phyloP scores from a whole-genome alignment of 2,888 invertebrate species.

The Cephus rjabovi region DNA sequence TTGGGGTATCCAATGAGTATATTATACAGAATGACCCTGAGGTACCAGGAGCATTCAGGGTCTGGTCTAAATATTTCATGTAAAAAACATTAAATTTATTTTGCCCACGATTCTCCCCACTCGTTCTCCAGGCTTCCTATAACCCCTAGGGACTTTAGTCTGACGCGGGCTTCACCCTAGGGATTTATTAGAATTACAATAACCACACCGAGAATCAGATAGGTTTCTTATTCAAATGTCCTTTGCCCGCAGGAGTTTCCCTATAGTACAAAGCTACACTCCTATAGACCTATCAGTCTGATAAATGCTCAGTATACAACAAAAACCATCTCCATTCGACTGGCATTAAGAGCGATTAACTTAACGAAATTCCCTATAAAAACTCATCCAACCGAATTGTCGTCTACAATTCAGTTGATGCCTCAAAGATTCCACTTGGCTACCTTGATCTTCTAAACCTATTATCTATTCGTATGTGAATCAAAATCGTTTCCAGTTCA shows the following conservation, averaged over 20 bases:
- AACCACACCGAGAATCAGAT: slow-evolving; percentile 3
- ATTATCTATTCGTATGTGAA: background rate
- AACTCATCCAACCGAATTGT: background rate
- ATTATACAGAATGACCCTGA: background rate
- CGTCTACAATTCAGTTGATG: background rate
- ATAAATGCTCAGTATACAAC: background rate
- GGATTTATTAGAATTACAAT: slow-evolving; percentile 2
- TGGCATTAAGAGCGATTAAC: background rate
- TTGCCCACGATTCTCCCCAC: background rate
- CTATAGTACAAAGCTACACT: background rate
- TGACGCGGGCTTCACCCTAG: background rate
- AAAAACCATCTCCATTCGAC: background rate
- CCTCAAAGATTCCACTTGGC: background rate
- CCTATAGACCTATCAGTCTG: background rate
- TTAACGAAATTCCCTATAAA: background rate
- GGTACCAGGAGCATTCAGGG: background rate
- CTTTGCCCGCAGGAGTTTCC: background rate
- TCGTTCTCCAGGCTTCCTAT: background rate
- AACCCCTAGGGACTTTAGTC: background rate
- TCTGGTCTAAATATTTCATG: background rate
- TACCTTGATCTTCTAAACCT: background rate
- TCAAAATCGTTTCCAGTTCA: background rate
- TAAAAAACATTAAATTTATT: background rate
- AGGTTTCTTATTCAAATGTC: slow-evolving; percentile 5
- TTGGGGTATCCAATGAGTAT: background rate